Percentiles rank a stretch among this genome's conserved stretches.
Conservation (phyloP, 1,140 invertebrate genomes). For the Trinorchestia longiramus region DNA sequence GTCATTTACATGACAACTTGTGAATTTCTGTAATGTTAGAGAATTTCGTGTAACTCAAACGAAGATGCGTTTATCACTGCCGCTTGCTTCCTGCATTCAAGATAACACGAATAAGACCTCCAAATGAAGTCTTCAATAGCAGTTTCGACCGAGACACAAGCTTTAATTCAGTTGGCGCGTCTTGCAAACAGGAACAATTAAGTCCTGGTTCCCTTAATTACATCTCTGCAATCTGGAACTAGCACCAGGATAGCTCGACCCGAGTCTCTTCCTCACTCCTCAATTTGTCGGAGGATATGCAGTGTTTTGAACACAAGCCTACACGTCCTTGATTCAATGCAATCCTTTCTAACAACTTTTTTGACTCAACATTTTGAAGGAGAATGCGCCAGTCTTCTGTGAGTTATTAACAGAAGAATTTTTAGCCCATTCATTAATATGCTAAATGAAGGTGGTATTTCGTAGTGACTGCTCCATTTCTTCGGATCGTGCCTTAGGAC, state of each 20-base stretch:
- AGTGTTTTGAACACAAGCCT: not conserved
- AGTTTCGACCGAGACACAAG: constrained; percentile 5
- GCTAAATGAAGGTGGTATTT: no score
- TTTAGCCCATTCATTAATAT: not conserved
- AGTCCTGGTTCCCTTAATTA: constrained; percentile 30
- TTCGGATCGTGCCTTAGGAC: no score
- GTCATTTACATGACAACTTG: not conserved
- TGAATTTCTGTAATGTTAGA: not conserved
- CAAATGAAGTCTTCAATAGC: not conserved
- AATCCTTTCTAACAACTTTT: not conserved
- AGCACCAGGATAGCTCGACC: not conserved
- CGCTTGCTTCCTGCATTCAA: not conserved
- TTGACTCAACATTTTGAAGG: not conserved
- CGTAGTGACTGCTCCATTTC: no score
- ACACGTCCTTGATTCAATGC: not conserved
- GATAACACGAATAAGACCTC: not conserved
- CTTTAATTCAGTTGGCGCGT: not conserved
- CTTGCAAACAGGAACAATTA: constrained; percentile 42
- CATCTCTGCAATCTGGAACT: constrained; percentile 12
- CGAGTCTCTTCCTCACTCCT: not conserved
- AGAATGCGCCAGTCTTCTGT: not conserved
- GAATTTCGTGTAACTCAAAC: not conserved
- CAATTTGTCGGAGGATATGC: not conserved
- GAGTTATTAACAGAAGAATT: not conserved
- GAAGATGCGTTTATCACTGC: not conserved